Percentiles rank a stretch among this genome's conserved stretches.
Evolutionary conservation across 2,888 invertebrate species (phyloP).

Genomic region (Yponomeuta sedellus): DNA sequence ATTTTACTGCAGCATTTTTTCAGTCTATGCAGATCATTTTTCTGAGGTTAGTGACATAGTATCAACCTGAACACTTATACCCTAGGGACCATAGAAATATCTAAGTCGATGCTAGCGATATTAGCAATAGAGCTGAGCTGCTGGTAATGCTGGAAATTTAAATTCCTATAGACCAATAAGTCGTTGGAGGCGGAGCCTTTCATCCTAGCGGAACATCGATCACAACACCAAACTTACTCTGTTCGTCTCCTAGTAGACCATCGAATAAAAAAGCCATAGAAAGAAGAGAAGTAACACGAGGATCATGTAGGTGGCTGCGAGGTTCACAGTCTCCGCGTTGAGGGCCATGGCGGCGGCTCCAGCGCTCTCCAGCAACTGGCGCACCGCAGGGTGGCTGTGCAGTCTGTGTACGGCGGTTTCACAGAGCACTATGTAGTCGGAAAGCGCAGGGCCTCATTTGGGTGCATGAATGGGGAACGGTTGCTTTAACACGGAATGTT

Average conservation of each 20-base stretch:
- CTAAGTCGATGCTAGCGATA: too few species aligned
- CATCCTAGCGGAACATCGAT: not conserved
- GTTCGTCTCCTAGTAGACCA: conserved; percentile 55
- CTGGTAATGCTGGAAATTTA: too few species aligned
- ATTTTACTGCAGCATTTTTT: too few species aligned
- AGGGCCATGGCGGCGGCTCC: conserved; percentile 56
- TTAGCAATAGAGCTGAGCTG: too few species aligned
- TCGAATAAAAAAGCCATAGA: conserved; percentile 81
- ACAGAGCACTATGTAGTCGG: not conserved
- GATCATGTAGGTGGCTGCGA: conserved; percentile 83
- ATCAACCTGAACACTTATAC: too few species aligned
- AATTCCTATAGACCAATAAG: too few species aligned
- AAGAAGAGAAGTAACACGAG: conserved; percentile 79
- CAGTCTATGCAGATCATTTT: too few species aligned
- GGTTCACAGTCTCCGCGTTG: conserved; percentile 79
- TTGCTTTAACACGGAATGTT: not conserved
- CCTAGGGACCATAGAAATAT: too few species aligned
- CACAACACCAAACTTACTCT: conserved; percentile 11
- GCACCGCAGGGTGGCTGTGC: not conserved
- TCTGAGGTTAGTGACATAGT: too few species aligned
- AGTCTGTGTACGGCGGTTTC: not conserved
- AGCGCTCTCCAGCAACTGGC: conserved; percentile 26
- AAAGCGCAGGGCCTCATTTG: not conserved
- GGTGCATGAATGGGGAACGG: not conserved
- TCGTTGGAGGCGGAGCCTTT: too few species aligned